Evolutionary conservation across 2,113 vertebrate species (phyloP).

Genomic region (Labeo catla): DNA sequence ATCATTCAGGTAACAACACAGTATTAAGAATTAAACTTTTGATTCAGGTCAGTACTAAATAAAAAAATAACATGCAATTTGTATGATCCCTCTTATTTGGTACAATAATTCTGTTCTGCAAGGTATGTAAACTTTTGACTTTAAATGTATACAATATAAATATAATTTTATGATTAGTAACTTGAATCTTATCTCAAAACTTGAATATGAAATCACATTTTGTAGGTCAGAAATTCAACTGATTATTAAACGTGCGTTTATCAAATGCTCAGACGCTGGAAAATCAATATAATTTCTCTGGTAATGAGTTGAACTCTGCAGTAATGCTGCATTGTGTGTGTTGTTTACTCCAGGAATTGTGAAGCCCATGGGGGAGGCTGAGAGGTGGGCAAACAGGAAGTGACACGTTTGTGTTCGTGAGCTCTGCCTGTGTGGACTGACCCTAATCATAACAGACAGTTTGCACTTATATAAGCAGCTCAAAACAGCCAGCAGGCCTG

Average conservation of each 20-base stretch:
- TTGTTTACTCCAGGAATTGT: slow-evolving; percentile 33
- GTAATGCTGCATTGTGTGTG: slow-evolving; percentile 19
- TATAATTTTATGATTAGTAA: too few species aligned
- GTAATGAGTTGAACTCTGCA: slow-evolving; percentile 8
- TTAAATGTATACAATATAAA: too few species aligned
- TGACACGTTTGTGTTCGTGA: slow-evolving; percentile 35
- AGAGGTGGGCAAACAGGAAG: slow-evolving; percentile 50
- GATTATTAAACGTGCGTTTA: not conserved
- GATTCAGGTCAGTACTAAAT: too few species aligned
- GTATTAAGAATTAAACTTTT: too few species aligned
- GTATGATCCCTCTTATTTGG: too few species aligned
- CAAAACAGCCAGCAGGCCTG: slow-evolving; percentile 44
- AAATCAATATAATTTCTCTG: not conserved
- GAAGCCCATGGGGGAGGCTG: slow-evolving; percentile 18
- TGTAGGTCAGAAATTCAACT: not conserved
- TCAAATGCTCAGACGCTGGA: not conserved
- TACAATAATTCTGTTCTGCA: too few species aligned
- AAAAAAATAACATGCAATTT: too few species aligned
- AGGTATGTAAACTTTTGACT: too few species aligned
- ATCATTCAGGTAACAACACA: too few species aligned
- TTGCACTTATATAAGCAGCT: slow-evolving; percentile 49
- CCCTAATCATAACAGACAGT: slow-evolving; percentile 55
- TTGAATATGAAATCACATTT: not conserved
- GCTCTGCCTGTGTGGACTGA: slow-evolving; percentile 23
- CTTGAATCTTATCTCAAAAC: not conserved